Evolutionary conservation across 2,113 vertebrate species (phyloP), one percentile per base, ranked within the genome.

Genomic region (human): DNA sequence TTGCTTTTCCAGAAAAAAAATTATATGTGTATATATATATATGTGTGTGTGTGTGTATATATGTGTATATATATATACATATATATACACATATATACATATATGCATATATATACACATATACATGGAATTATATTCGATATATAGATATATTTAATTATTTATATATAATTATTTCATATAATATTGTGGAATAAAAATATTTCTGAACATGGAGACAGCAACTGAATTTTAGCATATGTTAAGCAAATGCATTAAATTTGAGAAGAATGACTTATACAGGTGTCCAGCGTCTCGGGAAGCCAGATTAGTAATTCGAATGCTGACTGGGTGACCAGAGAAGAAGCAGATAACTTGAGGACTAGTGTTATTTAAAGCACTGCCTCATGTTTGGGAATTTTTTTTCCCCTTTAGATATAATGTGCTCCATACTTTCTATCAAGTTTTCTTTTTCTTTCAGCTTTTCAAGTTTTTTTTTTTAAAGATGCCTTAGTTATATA

Each of bases 401-500:
- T 45, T 27, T 68, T 52, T 35, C 30, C 52, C 59, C 50, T 82
- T 93, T 87, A 83, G 64, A 75, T 43, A 13, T n/a, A 85, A 85
- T 79, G 30, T 82, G 52, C 20, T 94, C 20, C 10, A 9, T 61
- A 81, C 27, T 93, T 83, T 59, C 23, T 12, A 48, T 91, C 12
- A 80, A 68, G 23, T 89, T 80, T 84, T 87, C 20, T 73, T 78
- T 73, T 84, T 75, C 80, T 75, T 90, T 90, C 90, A 73, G 25
- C 30, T 87, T 45, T 90, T 87, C 50, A 97, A 80, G 23, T 38
- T 38, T 38, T 38, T 79, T 86, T 66, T 66, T 35, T 68, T 35
- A 16, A 85, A 66, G 52, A 68, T 38, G 57, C 7, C 40, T 92
- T 75, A 92, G 75, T 84, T 97, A 85, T 81, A 84, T 85, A 83